Evolutionary conservation across 1,140 invertebrate species (phyloP).

Genomic region (Diprion similis): DNA sequence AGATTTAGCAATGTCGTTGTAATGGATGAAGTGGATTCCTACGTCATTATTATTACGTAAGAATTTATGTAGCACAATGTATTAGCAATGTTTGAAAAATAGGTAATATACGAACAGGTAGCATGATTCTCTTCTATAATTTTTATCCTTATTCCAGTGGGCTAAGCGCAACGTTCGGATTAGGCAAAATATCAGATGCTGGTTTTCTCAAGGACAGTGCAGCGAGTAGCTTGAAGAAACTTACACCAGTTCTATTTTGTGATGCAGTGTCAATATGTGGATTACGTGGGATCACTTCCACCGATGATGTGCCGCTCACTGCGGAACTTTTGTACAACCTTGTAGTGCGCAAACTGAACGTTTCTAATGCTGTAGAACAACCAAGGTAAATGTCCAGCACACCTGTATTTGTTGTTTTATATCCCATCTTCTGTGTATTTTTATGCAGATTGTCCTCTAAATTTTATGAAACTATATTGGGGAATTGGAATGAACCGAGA

Average conservation of each 20-base stretch:
- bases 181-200: slow-evolving; percentile 40
- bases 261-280: slow-evolving; percentile 38
- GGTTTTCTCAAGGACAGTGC: slow-evolving; percentile 50
- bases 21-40: slow-evolving; percentile 72
- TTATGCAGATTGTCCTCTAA: too few species aligned
- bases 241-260: slow-evolving; percentile 49
- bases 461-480: too few species aligned
- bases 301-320: slow-evolving; percentile 47
- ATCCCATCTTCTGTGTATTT: too few species aligned
- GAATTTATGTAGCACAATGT: slow-evolving; percentile 38
- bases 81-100: slow-evolving; percentile 9
- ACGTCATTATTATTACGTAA: slow-evolving; percentile 76
- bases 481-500: neutral
- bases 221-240: slow-evolving; percentile 38
- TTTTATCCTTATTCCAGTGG: slow-evolving; percentile 36
- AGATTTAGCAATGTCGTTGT: slow-evolving; percentile 68
- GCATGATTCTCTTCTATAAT: slow-evolving; percentile 6
- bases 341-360: slow-evolving; percentile 44
- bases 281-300: slow-evolving; percentile 46
- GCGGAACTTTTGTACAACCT: slow-evolving; percentile 54
- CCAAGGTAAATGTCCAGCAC: slow-evolving; percentile 42
- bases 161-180: slow-evolving; percentile 43
- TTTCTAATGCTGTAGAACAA: slow-evolving; percentile 52
- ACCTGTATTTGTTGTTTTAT: too few species aligned
- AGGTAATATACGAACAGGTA: neutral